Percentiles rank a stretch among this genome's conserved stretches.
Evolutionary conservation across 2,797 vertebrate species (phyloP).

Genomic region (Coendou prehensilis): DNA sequence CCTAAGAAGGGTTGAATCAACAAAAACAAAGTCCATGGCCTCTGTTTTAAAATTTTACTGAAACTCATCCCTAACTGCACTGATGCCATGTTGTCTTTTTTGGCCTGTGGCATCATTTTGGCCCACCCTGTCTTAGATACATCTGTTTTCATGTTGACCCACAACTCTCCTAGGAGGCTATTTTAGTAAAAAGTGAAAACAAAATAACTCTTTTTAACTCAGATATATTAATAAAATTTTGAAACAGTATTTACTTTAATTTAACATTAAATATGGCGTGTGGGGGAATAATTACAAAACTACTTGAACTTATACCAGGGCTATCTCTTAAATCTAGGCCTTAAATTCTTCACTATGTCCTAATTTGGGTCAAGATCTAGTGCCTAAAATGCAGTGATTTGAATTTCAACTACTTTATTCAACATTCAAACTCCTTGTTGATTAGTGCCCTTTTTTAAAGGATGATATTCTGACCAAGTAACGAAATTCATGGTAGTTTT

Average conservation of each 20-base stretch:
- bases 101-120: background rate
- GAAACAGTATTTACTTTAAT: constrained; percentile 51
- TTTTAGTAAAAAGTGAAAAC: background rate
- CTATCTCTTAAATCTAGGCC: constrained; percentile 16
- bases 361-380: constrained; percentile 56
- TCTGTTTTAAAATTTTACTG: constrained; percentile 31
- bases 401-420: constrained; percentile 64
- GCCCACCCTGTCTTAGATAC: background rate
- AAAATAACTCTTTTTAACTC: background rate
- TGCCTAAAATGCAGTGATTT: constrained; percentile 56
- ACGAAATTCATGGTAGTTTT: constrained; percentile 55
- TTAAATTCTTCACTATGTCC: constrained; percentile 64
- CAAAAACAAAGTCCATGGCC: background rate
- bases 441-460: background rate
- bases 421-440: constrained; percentile 54
- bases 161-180: background rate
- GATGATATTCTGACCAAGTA: constrained; percentile 15
- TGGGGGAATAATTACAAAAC: constrained; percentile 53
- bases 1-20: background rate
- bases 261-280: constrained; percentile 38
- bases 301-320: background rate
- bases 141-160: background rate
- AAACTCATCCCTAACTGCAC: background rate
- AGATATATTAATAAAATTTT: constrained; percentile 4
- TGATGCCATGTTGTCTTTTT: background rate